phyloP scores from a whole-genome alignment of 2,888 invertebrate species.

The Cheilosia grossa region DNA sequence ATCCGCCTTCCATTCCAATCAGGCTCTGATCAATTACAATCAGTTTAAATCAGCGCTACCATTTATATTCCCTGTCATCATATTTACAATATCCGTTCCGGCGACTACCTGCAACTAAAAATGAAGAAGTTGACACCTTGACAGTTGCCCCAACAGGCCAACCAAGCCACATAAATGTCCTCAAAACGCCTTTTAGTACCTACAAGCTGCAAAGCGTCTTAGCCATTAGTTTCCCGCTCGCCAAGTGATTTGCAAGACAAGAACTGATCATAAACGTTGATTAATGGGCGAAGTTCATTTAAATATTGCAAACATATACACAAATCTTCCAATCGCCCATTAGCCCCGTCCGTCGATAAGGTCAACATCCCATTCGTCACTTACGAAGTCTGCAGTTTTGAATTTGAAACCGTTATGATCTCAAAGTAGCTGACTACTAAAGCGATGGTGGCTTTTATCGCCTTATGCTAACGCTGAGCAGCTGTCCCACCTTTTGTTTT shows the following conservation, averaged over 20 bases:
- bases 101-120: too few species aligned
- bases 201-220: not conserved
- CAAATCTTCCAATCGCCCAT: slow-evolving; percentile 10
- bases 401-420: not conserved
- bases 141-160: too few species aligned
- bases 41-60: too few species aligned
- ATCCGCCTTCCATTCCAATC: too few species aligned
- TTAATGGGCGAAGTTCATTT: slow-evolving; percentile 8
- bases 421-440: not conserved
- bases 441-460: not conserved
- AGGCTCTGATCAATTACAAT: too few species aligned
- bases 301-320: slow-evolving; percentile 21
- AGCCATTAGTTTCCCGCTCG: not conserved
- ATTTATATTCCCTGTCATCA: too few species aligned
- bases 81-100: too few species aligned
- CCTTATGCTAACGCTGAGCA: too few species aligned
- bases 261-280: slow-evolving; percentile 3
- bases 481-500: slow-evolving; percentile 21
- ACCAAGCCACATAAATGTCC: not conserved
- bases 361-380: slow-evolving; percentile 23
- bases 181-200: not conserved
- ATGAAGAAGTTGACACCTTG: too few species aligned
- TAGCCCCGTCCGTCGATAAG: slow-evolving; percentile 2
- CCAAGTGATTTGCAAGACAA: not conserved
- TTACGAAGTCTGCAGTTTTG: not conserved